Evolutionary conservation across 2,888 invertebrate species (phyloP).

Genomic region (Pheosia tremula): DNA sequence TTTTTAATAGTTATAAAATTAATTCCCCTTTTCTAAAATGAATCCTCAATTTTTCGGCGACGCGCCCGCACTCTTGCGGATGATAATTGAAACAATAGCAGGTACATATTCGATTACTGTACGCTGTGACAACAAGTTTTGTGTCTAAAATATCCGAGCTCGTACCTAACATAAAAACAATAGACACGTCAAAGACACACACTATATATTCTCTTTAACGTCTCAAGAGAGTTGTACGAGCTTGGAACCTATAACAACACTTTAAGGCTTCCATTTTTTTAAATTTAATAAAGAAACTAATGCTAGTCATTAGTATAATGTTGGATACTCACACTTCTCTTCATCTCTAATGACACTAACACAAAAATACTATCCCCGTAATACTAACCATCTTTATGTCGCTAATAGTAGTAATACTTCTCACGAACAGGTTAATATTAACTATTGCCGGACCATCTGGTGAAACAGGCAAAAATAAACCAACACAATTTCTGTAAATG

Average conservation of each 20-base stretch:
- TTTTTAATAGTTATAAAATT: no score
- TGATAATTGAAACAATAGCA: slow-evolving; percentile 27
- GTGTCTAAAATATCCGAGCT: slow-evolving; percentile 27
- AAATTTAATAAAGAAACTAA: slow-evolving; percentile 24
- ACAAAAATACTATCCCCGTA: slow-evolving; percentile 13
- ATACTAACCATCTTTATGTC: slow-evolving; percentile 99
- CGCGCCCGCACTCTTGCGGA: slow-evolving; percentile 63
- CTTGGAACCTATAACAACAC: slow-evolving; percentile 26
- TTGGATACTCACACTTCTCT: neutral
- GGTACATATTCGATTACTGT: slow-evolving; percentile 8
- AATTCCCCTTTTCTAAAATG: slow-evolving; percentile 7
- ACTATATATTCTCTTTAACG: slow-evolving; percentile 10
- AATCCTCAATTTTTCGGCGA: slow-evolving; percentile 36
- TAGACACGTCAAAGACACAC: slow-evolving; percentile 20
- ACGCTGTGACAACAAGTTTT: slow-evolving; percentile 8
- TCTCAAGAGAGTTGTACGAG: slow-evolving; percentile 17
- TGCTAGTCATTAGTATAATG: slow-evolving; percentile 27
- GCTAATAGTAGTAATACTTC: slow-evolving; percentile 99
- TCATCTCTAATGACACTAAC: slow-evolving; percentile 10
- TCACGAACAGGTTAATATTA: slow-evolving; percentile 98
- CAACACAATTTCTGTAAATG: slow-evolving; percentile 19
- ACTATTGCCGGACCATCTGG: slow-evolving; percentile 98
- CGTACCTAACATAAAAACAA: slow-evolving; percentile 21
- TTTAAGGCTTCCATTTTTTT: neutral
- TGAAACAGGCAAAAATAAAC: slow-evolving; percentile 31